These are phyloP conservation scores for Microtus ochrogaster DNA, from an alignment of 2,113 vertebrate species.

Conservation along the genomic window DNA sequence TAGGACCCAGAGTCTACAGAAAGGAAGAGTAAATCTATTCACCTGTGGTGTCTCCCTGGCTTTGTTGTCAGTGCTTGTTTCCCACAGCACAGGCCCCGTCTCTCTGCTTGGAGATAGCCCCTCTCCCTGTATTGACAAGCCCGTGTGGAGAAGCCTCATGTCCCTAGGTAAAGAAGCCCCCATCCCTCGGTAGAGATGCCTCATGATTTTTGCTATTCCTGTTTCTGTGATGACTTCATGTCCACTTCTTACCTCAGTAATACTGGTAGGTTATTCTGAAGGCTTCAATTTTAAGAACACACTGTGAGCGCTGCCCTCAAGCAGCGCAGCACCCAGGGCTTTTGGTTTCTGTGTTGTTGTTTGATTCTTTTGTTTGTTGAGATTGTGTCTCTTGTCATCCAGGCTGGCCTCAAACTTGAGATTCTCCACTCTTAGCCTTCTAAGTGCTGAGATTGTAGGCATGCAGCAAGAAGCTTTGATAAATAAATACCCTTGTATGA, in stretches of 20 bases:
- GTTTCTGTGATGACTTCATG: neutral
- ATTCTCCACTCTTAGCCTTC: neutral
- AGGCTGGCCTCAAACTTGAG: neutral
- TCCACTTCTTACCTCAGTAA: neutral
- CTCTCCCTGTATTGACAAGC: neutral
- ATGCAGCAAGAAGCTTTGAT: neutral
- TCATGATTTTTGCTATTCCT: neutral
- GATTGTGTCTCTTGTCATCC: neutral
- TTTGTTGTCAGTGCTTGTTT: neutral
- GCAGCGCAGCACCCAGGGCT: fast-evolving
- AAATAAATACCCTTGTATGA: fast-evolving
- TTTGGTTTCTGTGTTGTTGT: neutral
- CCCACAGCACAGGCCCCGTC: neutral
- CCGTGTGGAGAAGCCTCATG: neutral
- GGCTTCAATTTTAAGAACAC: neutral
- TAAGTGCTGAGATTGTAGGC: neutral
- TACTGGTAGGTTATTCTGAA: neutral
- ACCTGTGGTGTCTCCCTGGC: neutral
- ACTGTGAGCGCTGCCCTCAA: fast-evolving
- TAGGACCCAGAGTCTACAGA: neutral
- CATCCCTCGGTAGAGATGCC: neutral
- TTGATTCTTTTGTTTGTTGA: neutral
- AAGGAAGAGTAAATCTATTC: too few species aligned
- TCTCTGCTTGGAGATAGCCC: neutral
- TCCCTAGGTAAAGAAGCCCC: too few species aligned